Evolutionary conservation across 2,113 vertebrate species (phyloP).

Genomic region (Chamaea fasciata): DNA sequence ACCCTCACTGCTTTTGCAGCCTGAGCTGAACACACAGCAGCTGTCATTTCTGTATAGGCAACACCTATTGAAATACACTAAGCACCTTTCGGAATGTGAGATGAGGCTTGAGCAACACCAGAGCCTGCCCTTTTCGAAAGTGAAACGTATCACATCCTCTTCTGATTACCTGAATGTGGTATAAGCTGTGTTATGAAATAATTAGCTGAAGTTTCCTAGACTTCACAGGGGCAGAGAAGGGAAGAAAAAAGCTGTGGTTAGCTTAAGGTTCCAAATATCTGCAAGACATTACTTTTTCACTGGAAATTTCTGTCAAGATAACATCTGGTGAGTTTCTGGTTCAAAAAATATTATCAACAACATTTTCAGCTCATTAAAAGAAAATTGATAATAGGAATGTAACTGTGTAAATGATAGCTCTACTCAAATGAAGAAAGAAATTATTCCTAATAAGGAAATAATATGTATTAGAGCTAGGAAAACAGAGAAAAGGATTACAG

Average conservation of each 20-base stretch:
- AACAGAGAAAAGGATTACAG: background rate
- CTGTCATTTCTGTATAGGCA: background rate
- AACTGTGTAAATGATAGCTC: background rate
- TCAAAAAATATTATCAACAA: background rate
- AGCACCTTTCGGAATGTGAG: background rate
- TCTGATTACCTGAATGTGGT: rapidly evolving
- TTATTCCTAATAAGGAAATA: background rate
- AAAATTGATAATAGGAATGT: background rate
- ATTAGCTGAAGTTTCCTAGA: background rate
- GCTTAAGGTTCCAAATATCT: background rate
- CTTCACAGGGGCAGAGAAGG: rapidly evolving
- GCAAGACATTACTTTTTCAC: background rate
- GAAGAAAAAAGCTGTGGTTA: background rate
- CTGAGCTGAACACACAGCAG: background rate
- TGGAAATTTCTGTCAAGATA: background rate
- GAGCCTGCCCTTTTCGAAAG: rapidly evolving
- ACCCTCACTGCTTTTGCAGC: background rate
- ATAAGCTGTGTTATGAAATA: background rate
- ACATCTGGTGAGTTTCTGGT: background rate
- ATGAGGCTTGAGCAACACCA: background rate
- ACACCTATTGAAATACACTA: background rate
- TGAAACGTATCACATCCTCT: background rate
- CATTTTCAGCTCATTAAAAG: background rate
- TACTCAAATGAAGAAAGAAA: background rate
- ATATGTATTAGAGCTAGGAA: background rate